A percentile compares a stretch with the other conserved stretches of the same genome.
Evolutionary conservation across 2,797 vertebrate genomes (phyloP).

Genomic region (Furcifer pardalis): DNA sequence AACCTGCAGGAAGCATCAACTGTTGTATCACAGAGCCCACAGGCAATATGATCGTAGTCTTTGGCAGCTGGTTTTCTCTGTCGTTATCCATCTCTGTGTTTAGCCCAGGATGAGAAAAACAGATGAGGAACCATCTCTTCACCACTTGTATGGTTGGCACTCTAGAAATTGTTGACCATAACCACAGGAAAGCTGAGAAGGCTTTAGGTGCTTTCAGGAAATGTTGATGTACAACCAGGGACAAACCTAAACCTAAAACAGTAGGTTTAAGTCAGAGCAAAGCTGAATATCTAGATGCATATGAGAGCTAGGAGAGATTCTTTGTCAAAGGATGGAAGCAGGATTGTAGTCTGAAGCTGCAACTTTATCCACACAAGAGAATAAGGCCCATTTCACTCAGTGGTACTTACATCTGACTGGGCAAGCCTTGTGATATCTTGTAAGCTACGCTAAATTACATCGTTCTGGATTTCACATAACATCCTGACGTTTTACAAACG

Average conservation of each 20-base stretch:
- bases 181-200: neutral
- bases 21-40: neutral
- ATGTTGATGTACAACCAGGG: neutral
- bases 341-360: neutral
- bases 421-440: neutral
- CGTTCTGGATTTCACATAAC: slow-evolving; percentile 22
- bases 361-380: neutral
- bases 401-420: neutral
- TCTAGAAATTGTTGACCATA: neutral
- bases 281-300: neutral
- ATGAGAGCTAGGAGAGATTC: neutral
- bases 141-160: neutral
- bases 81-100: neutral
- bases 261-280: neutral
- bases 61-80: neutral
- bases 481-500: slow-evolving; percentile 29
- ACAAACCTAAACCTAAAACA: neutral
- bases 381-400: neutral
- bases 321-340: neutral
- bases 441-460: neutral
- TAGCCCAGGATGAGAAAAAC: neutral
- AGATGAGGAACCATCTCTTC: neutral
- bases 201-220: neutral
- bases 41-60: neutral
- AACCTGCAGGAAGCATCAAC: neutral